These are phyloP conservation scores for Symphodus melops DNA, from an alignment of 2,113 vertebrate species.

Conservation along the genomic window DNA sequence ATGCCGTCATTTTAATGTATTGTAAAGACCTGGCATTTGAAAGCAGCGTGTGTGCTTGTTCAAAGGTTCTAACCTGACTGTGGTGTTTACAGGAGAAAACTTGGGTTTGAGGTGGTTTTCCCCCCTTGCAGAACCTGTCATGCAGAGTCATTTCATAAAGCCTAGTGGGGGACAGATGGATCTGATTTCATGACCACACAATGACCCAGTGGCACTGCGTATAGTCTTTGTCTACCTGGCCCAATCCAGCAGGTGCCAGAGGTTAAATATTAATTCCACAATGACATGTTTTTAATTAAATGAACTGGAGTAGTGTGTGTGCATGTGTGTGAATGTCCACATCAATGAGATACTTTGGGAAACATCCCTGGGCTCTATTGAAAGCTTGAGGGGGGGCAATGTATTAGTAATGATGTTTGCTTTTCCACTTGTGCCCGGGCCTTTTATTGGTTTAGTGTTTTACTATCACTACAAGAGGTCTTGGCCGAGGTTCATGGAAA, in stretches of 20 bases:
- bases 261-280: constrained; percentile 85
- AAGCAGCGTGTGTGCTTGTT: not conserved
- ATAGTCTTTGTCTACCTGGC: constrained; percentile 66
- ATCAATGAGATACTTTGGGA: constrained; percentile 78
- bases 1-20: constrained; percentile 7
- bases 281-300: constrained; percentile 84
- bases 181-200: constrained; percentile 81
- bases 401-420: constrained; percentile 85
- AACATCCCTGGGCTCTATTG: constrained; percentile 74
- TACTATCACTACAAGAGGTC: constrained; percentile 72
- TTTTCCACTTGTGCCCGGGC: constrained; percentile 74
- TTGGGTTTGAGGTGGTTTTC: not conserved
- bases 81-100: constrained; percentile 19
- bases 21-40: constrained; percentile 6
- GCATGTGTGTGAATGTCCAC: constrained; percentile 70
- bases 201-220: constrained; percentile 60
- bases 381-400: constrained; percentile 71
- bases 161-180: constrained; percentile 53
- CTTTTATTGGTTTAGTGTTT: constrained; percentile 72
- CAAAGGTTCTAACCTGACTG: not conserved
- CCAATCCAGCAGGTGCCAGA: constrained; percentile 77
- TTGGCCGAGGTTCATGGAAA: constrained; percentile 70
- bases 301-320: constrained; percentile 65
- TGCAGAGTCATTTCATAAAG: constrained; percentile 66
- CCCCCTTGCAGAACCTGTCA: constrained; percentile 28